Evolutionary conservation across 1,140 invertebrate genomes (phyloP), one percentile per base, ranked within the genome.

Genomic region (Arion vulgaris): DNA sequence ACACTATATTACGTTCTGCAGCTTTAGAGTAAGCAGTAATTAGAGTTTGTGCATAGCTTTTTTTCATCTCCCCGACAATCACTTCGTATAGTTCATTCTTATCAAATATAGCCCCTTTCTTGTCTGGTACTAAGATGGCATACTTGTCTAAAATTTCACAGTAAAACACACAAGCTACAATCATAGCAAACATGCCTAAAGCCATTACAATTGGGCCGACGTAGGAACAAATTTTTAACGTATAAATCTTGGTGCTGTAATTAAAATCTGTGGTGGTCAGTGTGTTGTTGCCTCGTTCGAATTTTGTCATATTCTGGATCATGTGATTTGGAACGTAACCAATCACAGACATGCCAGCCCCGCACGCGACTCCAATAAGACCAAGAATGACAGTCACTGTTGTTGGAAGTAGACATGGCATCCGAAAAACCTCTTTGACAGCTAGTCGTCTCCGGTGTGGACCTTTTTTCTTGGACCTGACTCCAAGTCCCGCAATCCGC

Each of bases 101-200:
- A 51, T 81, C 86, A n/a, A 84, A 66, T 17, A 77, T 69, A 19
- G 77, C 81, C 1, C 74, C 68, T 15, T 84, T 81, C n/a, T 81
- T 84, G 45, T 86, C 84, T 72, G 88, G 87, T 81, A 89, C 53
- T 49, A 90, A 83, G 57, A 85, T 85, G 19, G 88, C 84, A 79
- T 89, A 90, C 57, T 88, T 86, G 72, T 90, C 89, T 80, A 88
- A 87, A 36, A 90, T 89, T 86, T 90, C 89, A 84, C 89, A 90
- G 82, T 89, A 90, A 38, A 90, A 83, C 13, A 90, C 88, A 71
- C 87, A 86, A 0, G 88, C 85, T 28, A 90, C 84, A 57, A 90
- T 90, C 78, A 90, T 85, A 17, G 85, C 83, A 80, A 90, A 90
- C 28, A 89, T 86, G 7, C 89, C 89, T 62, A 88, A 82, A 17